phyloP scores from a whole-genome alignment of 2,888 invertebrate genomes.

The Bugula neritina region DNA sequence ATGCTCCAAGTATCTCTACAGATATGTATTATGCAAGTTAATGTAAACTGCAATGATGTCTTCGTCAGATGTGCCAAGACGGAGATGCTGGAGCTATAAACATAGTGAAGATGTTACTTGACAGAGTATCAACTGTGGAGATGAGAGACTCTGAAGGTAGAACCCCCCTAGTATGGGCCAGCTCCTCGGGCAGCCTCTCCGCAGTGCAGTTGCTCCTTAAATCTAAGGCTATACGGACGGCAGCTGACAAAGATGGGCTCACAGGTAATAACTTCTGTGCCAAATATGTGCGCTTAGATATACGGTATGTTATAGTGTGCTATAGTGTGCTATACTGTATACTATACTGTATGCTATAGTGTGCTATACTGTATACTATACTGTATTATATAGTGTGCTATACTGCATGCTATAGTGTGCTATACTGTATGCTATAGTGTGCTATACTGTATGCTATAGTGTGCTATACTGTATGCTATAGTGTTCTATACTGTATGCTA shows the following conservation, averaged over 20 bases:
- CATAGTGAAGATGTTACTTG: not conserved
- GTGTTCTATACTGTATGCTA: no score
- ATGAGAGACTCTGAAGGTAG: not conserved
- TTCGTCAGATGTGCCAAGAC: constrained; percentile 9
- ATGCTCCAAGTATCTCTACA: no score
- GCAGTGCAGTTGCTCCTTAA: not conserved
- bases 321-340: not conserved
- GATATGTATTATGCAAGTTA: no score
- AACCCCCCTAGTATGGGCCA: not conserved
- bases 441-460: no score
- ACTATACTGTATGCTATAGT: not conserved
- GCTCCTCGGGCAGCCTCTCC: not conserved
- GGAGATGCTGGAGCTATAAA: not conserved
- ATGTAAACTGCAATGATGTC: no score
- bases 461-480: no score
- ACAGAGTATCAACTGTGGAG: not conserved
- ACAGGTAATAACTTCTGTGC: constrained; percentile 7
- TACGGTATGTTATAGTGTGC: not conserved
- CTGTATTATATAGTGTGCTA: not conserved
- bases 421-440: no score
- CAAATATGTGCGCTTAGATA: not conserved
- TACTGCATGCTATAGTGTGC: not conserved
- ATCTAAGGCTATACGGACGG: not conserved
- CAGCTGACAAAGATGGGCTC: constrained; percentile 9
- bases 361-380: not conserved